A percentile compares a stretch with the other conserved stretches of the same genome.
Evolutionary conservation across 2,797 vertebrate species (phyloP).

Genomic region (Poeciliopsis infans): DNA sequence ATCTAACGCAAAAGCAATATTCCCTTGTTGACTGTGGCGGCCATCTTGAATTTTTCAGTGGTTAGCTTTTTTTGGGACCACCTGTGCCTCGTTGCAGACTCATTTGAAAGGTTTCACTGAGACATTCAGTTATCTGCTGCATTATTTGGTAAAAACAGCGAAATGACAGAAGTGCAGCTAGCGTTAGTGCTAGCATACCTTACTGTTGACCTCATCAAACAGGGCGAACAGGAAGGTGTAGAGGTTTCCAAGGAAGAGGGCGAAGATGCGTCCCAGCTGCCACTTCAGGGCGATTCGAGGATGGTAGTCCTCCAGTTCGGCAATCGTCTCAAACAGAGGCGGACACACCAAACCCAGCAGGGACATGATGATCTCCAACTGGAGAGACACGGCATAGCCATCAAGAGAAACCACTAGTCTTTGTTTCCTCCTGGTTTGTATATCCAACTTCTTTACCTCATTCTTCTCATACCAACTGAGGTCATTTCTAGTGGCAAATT

Average conservation of each 20-base stretch:
- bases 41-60: no score
- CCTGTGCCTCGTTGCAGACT: no score
- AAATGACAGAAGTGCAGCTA: background rate
- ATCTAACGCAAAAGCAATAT: no score
- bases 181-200: constrained; percentile 75
- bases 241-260: constrained; percentile 96
- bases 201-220: constrained; percentile 95
- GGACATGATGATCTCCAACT: constrained; percentile 98
- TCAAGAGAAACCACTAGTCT: background rate
- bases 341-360: constrained; percentile 97
- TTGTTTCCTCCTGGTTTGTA: background rate
- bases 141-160: background rate
- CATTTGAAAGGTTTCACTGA: no score
- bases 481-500: constrained; percentile 88
- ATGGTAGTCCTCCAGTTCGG: constrained; percentile 95
- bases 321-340: constrained; percentile 96
- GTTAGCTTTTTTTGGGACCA: no score
- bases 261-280: constrained; percentile 98
- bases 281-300: constrained; percentile 96
- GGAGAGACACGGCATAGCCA: constrained; percentile 1
- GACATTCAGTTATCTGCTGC: no score
- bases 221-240: constrained; percentile 96
- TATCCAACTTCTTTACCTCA: constrained; percentile 83
- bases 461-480: constrained; percentile 98
- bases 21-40: no score